Evolutionary conservation across 2,888 invertebrate species (phyloP).

Genomic region (Noctua comes): DNA sequence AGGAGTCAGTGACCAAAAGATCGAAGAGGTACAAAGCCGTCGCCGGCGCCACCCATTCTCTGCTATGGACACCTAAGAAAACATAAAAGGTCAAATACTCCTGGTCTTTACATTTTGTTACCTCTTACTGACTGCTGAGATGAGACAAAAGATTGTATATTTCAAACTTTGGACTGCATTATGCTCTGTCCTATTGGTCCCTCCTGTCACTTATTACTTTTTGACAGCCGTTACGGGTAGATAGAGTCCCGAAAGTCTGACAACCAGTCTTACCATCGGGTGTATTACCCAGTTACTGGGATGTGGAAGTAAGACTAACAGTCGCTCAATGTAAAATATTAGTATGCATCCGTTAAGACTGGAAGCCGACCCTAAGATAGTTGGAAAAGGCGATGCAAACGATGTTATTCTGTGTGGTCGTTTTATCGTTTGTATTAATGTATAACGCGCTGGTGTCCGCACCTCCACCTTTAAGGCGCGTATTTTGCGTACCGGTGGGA

Average conservation of each 20-base stretch:
- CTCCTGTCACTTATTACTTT: not conserved
- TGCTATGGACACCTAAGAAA: slow-evolving; percentile 89
- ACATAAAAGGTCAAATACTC: not conserved
- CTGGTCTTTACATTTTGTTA: not conserved
- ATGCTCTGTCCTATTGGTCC: not conserved
- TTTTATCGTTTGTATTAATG: not conserved
- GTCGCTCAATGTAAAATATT: not conserved
- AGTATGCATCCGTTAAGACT: not conserved
- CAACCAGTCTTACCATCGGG: not conserved
- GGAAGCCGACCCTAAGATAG: not conserved
- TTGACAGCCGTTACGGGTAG: not conserved
- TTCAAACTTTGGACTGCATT: not conserved
- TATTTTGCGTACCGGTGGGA: not conserved
- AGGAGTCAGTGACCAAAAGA: slow-evolving; percentile 84
- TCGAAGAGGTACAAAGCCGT: slow-evolving; percentile 91
- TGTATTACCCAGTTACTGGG: not conserved
- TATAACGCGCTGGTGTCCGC: not conserved
- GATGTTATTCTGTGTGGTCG: not conserved
- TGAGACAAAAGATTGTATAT: not conserved
- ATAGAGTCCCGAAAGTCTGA: not conserved
- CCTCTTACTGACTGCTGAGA: not conserved
- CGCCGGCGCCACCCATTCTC: slow-evolving; percentile 92
- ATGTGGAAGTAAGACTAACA: not conserved
- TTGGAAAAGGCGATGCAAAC: not conserved
- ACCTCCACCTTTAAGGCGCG: not conserved